Conservation (phyloP, 1,140 invertebrate genomes). For the Melanaphis sacchari region DNA sequence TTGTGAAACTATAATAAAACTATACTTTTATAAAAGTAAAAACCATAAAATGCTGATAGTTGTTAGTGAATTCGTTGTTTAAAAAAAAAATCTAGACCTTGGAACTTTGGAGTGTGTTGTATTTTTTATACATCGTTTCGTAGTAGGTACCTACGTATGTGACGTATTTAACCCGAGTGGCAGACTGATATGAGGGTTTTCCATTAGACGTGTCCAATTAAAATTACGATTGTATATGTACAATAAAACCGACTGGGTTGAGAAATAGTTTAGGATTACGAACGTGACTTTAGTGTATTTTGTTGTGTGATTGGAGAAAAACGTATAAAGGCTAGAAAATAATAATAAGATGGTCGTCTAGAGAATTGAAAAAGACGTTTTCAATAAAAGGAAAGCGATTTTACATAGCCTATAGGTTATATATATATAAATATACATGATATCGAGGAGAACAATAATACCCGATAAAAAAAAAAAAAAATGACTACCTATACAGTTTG, state of each 20-base stretch:
- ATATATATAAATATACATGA: not conserved
- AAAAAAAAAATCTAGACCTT: not conserved
- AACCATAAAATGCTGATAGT: not conserved
- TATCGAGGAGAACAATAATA: not conserved
- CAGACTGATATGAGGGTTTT: not conserved
- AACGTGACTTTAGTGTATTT: not conserved
- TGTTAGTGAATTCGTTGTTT: not conserved
- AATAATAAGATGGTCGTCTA: not conserved
- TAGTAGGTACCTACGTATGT: not conserved
- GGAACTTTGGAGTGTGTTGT: not conserved
- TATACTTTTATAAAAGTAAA: not conserved
- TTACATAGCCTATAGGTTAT: not conserved
- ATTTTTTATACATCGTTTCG: not conserved
- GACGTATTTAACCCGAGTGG: not conserved
- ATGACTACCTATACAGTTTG: not conserved
- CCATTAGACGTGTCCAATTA: slow-evolving; percentile 10
- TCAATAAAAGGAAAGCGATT: slow-evolving; percentile 6
- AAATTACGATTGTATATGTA: not conserved
- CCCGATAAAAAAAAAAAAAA: not conserved
- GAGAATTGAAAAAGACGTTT: slow-evolving; percentile 23
- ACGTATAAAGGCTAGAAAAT: not conserved
- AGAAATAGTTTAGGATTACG: not conserved
- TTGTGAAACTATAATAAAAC: not conserved
- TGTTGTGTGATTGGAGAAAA: not conserved
- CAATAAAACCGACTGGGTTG: not conserved